These are phyloP conservation scores for Calypte anna DNA, from an alignment of 2,113 vertebrate species.

Conservation along the genomic window DNA sequence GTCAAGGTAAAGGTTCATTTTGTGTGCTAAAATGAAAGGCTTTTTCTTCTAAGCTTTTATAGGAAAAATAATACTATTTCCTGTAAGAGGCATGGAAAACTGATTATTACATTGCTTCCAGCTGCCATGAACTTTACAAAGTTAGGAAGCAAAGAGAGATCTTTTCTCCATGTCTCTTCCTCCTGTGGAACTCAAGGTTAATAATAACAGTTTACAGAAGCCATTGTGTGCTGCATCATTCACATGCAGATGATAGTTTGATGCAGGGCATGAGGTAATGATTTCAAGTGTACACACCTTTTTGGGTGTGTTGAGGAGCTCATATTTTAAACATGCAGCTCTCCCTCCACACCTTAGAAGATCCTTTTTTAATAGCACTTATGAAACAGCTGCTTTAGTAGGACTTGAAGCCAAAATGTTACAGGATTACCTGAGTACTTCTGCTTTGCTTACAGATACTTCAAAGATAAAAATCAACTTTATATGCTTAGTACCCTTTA, in stretches of 20 bases:
- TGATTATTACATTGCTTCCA: background rate
- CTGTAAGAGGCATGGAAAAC: background rate
- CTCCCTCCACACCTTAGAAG: constrained; percentile 1
- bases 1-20: background rate
- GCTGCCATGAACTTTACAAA: background rate
- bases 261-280: constrained; percentile 11
- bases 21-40: background rate
- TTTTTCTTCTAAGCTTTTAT: background rate
- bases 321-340: background rate
- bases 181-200: background rate
- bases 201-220: background rate
- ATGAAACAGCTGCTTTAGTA: background rate
- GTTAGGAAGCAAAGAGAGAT: background rate
- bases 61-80: background rate
- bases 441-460: background rate
- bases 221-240: background rate
- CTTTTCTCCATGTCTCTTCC: background rate
- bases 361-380: background rate
- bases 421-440: background rate
- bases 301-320: constrained; percentile 56
- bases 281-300: constrained; percentile 5
- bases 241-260: background rate
- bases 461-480: background rate
- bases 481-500: background rate
- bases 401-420: background rate